Conservation (phyloP, 2,888 invertebrate genomes). For the Tanypteryx hageni region DNA sequence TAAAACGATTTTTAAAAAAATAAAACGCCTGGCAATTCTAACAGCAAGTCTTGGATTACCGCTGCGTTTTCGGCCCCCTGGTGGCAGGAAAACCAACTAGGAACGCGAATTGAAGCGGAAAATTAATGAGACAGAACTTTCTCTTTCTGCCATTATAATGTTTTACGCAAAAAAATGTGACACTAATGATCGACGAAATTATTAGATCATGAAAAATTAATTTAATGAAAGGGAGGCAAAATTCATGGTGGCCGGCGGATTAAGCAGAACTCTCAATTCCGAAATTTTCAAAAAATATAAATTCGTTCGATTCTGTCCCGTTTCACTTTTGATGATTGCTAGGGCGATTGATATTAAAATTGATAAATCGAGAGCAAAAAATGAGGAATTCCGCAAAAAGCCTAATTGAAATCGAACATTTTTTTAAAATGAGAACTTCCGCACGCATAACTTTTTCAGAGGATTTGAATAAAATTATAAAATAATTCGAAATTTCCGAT, state of each 20-base stretch:
- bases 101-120: constrained; percentile 6
- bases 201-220: constrained; percentile 42
- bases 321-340: constrained; percentile 6
- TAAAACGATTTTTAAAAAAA: not conserved
- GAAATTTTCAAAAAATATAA: not conserved
- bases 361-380: not conserved
- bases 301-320: not conserved
- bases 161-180: constrained; percentile 44
- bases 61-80: not conserved
- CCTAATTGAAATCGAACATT: not conserved
- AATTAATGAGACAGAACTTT: constrained; percentile 39
- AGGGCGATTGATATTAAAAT: not conserved
- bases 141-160: constrained; percentile 17
- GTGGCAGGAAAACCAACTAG: not conserved
- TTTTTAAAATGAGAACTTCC: not conserved
- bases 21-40: not conserved
- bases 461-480: not conserved
- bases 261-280: not conserved
- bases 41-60: not conserved
- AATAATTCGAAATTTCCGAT: not conserved
- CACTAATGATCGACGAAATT: constrained; percentile 17
- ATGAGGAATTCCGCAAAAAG: not conserved
- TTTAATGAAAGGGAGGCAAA: not conserved
- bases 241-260: not conserved
- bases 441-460: not conserved